Percentiles rank a stretch among this genome's conserved stretches.
Conservation (phyloP, 1,140 invertebrate genomes). For the Vollenhovia emeryi region DNA sequence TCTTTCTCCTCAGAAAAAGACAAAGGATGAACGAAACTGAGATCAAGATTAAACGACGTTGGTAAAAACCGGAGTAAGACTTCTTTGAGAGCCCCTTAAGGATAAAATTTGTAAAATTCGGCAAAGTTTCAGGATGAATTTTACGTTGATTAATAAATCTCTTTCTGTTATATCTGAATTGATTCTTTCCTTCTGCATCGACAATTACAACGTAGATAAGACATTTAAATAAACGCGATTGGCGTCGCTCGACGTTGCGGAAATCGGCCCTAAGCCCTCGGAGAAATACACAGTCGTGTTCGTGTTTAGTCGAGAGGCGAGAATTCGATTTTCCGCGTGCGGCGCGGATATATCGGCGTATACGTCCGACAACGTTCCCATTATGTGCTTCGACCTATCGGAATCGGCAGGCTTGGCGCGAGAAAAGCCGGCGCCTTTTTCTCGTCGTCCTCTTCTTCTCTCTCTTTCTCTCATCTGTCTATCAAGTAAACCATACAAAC, state of each 20-base stretch:
- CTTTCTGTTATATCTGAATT: neutral
- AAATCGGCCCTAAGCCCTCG: neutral
- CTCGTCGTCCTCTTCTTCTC: neutral
- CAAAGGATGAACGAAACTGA: no score
- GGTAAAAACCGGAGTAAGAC: no score
- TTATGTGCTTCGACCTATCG: constrained; percentile 33
- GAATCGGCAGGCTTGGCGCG: constrained; percentile 12
- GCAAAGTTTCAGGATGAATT: neutral
- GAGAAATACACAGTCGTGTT: neutral
- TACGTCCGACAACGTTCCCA: constrained; percentile 35
- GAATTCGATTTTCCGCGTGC: constrained; percentile 29
- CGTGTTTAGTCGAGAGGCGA: constrained; percentile 15
- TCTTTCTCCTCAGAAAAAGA: no score
- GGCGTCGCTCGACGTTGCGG: no score
- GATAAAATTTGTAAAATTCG: neutral
- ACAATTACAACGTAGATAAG: neutral
- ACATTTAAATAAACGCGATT: neutral
- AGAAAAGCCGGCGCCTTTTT: constrained; percentile 20
- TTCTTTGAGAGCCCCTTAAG: neutral
- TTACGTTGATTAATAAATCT: neutral
- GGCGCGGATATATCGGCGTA: neutral
- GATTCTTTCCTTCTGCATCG: neutral
- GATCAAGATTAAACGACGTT: no score
- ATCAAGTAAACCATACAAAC: constrained; percentile 27
- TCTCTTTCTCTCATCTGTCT: neutral